Evolutionary conservation across 2,113 vertebrate genomes (phyloP), one percentile per base, ranked within the genome.

Genomic region (Rostratula benghalensis): DNA sequence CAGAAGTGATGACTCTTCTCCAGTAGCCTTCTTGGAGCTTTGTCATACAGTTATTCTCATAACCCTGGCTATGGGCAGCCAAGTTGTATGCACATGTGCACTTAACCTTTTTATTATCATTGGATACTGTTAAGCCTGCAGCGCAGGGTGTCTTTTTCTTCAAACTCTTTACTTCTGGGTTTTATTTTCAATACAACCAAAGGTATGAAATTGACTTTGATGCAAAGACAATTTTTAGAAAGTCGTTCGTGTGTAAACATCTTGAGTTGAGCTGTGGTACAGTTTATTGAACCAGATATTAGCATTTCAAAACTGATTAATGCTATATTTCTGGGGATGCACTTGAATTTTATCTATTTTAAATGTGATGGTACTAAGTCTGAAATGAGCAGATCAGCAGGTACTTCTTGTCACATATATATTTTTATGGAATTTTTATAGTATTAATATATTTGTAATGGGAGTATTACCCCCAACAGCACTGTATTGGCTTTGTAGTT

Each of bases 1-100:
- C 30, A 90, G 92, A 91, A 98, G 83, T 88, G 89, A 96, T 95
- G 85, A 96, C 94, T 90, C 74, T 96, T 97, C 96, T 85, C 91
- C 89, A 96, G 97, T 97, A 94, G 85, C 92, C 91, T 91, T 89
- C 19, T 28, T 46, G 23, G 85, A 95, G 91, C 80, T 88, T 96
- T 97, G 89, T 96, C 88, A 85, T 87, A 53, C 77, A 46, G 85
- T 81, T 83, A 81, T 87, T 68, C 69, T 82, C 70, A 91, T 92
- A 95, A 93, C 20, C 76, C 86, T 86, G 74, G 39, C 71, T 90
- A 20, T 83, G 90, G 87, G 65, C 64, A 90, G 87, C 68, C 59
- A 86, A 90, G 60, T 77, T 92, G 67, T 54, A 59, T 76, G 73
- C 68, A 78, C 33, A 45, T 74, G 53, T 90, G 43, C 45, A 60